phyloP scores from a whole-genome alignment of 2,888 invertebrate species.

The Mylabris sibirica region DNA sequence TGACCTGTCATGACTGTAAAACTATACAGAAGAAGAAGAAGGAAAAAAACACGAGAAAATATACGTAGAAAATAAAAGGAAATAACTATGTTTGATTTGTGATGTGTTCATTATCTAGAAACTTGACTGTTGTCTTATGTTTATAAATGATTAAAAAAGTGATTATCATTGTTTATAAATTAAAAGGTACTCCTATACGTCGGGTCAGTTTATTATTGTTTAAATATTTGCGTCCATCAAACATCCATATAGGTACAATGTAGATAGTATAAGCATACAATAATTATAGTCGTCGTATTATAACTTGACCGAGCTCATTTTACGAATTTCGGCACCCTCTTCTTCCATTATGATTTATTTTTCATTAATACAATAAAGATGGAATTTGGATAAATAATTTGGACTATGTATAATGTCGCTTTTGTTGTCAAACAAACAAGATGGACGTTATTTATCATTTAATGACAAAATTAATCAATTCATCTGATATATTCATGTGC shows the following conservation, averaged over 20 bases:
- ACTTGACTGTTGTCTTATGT: neutral
- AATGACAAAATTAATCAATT: constrained; percentile 11
- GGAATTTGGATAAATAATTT: neutral
- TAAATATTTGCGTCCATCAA: neutral
- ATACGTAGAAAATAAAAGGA: neutral
- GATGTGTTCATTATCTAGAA: constrained; percentile 1
- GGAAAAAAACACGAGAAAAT: neutral
- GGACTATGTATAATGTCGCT: neutral
- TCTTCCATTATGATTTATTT: neutral
- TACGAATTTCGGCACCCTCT: neutral
- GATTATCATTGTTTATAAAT: neutral
- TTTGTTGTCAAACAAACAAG: neutral
- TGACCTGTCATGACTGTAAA: constrained; percentile 8
- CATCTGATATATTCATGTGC: neutral
- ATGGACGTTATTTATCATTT: neutral
- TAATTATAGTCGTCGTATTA: too few species aligned
- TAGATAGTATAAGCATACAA: neutral
- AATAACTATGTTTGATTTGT: constrained; percentile 3
- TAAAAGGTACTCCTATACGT: neutral
- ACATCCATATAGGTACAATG: too few species aligned
- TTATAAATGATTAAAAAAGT: constrained; percentile 1
- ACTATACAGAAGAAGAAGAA: neutral
- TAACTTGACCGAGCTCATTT: neutral
- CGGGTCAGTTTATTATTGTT: neutral
- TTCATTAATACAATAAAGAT: neutral